A percentile compares a stretch with the other conserved stretches of the same genome.
Evolutionary conservation across 2,888 invertebrate species (phyloP).

Genomic region (Belgica antarctica): DNA sequence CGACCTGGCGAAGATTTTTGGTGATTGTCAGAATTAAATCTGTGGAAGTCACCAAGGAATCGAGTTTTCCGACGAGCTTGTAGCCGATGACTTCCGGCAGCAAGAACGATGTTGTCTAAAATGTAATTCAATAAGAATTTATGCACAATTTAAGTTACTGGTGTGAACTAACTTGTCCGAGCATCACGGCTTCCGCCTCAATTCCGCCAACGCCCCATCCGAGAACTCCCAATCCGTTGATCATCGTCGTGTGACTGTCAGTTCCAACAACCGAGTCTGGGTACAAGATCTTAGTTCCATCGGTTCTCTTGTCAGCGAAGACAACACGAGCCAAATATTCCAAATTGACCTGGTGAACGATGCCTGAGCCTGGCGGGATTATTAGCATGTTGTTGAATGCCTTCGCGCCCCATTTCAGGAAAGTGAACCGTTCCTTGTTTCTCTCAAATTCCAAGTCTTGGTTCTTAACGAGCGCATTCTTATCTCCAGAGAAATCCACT

Average conservation of each 20-base stretch:
- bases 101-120: slow-evolving; percentile 77
- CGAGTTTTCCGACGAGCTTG: slow-evolving; percentile 76
- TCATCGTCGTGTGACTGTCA: slow-evolving; percentile 99
- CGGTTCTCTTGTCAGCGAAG: slow-evolving; percentile 61
- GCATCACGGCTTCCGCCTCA: slow-evolving; percentile 98
- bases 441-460: slow-evolving; percentile 93
- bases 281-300: slow-evolving; percentile 61
- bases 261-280: slow-evolving; percentile 95
- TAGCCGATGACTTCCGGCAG: slow-evolving; percentile 96
- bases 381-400: slow-evolving; percentile 95
- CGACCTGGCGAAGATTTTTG: slow-evolving; percentile 87
- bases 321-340: slow-evolving; percentile 92
- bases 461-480: slow-evolving; percentile 86
- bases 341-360: slow-evolving; percentile 97
- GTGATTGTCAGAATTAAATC: slow-evolving; percentile 97
- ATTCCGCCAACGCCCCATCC: slow-evolving; percentile 92
- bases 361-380: slow-evolving; percentile 94
- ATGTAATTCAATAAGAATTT: background rate
- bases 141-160: background rate
- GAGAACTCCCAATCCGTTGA: slow-evolving; percentile 92
- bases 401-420: slow-evolving; percentile 97
- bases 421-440: slow-evolving; percentile 92
- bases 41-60: slow-evolving; percentile 86
- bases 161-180: slow-evolving; percentile 85
- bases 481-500: slow-evolving; percentile 83